A percentile compares a stretch with the other conserved stretches of the same genome.
These are phyloP conservation scores for Lithophane socia DNA, from an alignment of 2,888 invertebrate species.

Conservation along the genomic window DNA sequence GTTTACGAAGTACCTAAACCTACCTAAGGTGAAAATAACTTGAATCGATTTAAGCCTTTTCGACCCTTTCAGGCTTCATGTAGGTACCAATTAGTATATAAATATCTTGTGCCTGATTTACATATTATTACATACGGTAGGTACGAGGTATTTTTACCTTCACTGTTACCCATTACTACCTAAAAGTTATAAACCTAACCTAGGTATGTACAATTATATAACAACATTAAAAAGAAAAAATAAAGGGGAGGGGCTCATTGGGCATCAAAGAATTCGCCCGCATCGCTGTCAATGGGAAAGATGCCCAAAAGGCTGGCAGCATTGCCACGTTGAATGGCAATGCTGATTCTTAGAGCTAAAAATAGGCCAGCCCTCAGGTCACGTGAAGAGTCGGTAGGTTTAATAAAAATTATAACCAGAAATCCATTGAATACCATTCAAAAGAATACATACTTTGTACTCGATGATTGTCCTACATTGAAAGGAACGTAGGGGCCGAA, in stretches of 20 bases:
- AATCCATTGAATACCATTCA: slow-evolving; percentile 36
- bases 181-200: neutral
- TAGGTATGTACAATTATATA: neutral
- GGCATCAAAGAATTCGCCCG: no score
- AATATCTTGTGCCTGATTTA: neutral
- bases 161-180: neutral
- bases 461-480: slow-evolving; percentile 72
- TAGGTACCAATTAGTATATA: slow-evolving; percentile 7
- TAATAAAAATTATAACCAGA: slow-evolving; percentile 8
- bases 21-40: slow-evolving; percentile 15
- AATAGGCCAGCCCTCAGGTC: no score
- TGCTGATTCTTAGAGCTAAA: no score
- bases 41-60: neutral
- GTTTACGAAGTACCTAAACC: neutral
- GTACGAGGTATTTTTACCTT: neutral
- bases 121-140: neutral
- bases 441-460: slow-evolving; percentile 37
- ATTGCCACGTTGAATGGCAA: no score
- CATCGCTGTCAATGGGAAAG: no score
- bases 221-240: no score
- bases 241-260: no score
- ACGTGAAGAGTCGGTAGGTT: neutral
- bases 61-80: slow-evolving; percentile 9
- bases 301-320: no score
- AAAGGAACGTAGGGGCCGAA: slow-evolving; percentile 66